Evolutionary conservation across 2,113 vertebrate genomes (phyloP).

Genomic region (Petromus typicus): DNA sequence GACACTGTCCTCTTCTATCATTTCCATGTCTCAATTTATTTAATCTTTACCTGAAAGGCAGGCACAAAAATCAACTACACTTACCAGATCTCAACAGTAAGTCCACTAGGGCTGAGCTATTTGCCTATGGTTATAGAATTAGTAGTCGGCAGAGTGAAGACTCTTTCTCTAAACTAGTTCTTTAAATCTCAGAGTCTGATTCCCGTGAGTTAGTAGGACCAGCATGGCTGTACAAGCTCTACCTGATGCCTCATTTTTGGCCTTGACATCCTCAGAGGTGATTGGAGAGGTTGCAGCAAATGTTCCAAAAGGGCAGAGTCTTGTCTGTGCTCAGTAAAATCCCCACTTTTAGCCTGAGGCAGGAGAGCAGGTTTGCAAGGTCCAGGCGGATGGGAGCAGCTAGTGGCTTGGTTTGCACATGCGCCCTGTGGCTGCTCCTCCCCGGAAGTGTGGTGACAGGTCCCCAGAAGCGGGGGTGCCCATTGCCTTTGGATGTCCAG

Average conservation of each 20-base stretch:
- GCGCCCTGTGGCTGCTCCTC: not conserved
- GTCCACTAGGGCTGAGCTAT: not conserved
- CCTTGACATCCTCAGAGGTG: not conserved
- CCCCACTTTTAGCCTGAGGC: not conserved
- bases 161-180: not conserved
- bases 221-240: not conserved
- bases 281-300: not conserved
- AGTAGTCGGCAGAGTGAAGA: not conserved
- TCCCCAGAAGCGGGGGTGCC: too few species aligned
- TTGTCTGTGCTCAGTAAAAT: not conserved
- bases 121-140: not conserved
- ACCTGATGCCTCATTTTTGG: not conserved
- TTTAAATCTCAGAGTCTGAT: not conserved
- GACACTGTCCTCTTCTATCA: not conserved
- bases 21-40: not conserved
- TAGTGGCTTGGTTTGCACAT: not conserved
- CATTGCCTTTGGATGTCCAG: not conserved
- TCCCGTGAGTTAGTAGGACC: not conserved
- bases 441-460: not conserved
- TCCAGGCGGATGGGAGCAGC: not conserved
- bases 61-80: not conserved
- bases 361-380: not conserved
- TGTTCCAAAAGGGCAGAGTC: not conserved
- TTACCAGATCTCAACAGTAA: constrained; percentile 4
- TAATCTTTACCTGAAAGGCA: not conserved